phyloP scores from a whole-genome alignment of 1,140 invertebrate genomes.

The Cotesia glomerata region DNA sequence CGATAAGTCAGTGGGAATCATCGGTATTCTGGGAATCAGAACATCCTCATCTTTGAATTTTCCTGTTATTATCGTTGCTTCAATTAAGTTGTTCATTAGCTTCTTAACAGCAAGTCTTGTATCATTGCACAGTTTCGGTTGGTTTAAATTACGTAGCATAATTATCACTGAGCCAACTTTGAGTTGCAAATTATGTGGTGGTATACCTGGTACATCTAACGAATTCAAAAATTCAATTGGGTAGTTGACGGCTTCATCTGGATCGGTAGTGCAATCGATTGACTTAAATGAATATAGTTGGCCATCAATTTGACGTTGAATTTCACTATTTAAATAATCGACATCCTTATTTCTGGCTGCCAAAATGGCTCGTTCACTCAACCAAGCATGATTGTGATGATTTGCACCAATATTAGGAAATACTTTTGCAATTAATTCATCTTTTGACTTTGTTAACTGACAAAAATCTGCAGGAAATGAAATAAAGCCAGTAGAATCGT shows the following conservation, averaged over 20 bases:
- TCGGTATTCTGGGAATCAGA: slow-evolving; percentile 32
- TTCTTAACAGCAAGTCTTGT: background rate
- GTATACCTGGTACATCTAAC: background rate
- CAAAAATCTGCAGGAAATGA: no score
- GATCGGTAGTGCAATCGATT: background rate
- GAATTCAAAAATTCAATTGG: background rate
- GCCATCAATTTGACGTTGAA: background rate
- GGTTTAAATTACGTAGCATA: slow-evolving; percentile 10
- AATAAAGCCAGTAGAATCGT: background rate
- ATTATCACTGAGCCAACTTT: background rate
- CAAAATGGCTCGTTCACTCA: background rate
- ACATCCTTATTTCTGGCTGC: background rate
- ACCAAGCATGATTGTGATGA: background rate
- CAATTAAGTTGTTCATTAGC: background rate
- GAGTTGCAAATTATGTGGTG: background rate
- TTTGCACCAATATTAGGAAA: background rate
- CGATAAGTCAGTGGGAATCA: slow-evolving; percentile 42
- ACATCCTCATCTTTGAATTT: background rate
- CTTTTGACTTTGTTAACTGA: no score
- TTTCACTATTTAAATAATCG: background rate
- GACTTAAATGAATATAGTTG: background rate
- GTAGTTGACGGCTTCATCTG: background rate
- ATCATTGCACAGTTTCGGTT: slow-evolving; percentile 3
- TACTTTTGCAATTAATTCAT: background rate
- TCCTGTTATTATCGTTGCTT: slow-evolving; percentile 7